A percentile compares a stretch with the other conserved stretches of the same genome.
These are phyloP conservation scores for Drosophila lacicola DNA, from an alignment of 2,888 invertebrate species.

Conservation along the genomic window DNA sequence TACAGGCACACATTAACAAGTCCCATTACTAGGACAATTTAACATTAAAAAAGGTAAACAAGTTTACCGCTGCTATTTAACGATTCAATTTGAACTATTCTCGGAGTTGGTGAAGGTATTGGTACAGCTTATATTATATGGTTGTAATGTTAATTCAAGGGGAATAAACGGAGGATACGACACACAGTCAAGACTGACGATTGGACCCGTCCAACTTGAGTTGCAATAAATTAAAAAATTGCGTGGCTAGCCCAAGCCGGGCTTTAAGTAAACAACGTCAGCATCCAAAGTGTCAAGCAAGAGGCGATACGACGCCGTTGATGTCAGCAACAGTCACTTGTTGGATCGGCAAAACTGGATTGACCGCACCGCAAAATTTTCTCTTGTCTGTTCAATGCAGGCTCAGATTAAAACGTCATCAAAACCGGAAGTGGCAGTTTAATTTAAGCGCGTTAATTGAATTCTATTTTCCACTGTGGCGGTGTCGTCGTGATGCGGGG, in stretches of 20 bases:
- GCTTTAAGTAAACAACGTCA: slow-evolving; percentile 37
- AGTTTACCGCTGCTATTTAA: too few species aligned
- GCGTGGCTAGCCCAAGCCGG: slow-evolving; percentile 20
- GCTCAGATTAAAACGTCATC: slow-evolving; percentile 80
- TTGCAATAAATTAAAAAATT: slow-evolving; percentile 12
- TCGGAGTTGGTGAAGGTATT: too few species aligned
- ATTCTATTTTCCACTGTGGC: slow-evolving; percentile 74
- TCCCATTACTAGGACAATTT: too few species aligned
- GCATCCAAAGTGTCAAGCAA: slow-evolving; percentile 25
- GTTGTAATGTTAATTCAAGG: too few species aligned
- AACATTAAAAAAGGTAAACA: too few species aligned
- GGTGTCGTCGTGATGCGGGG: slow-evolving; percentile 49
- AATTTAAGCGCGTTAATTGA: slow-evolving; percentile 83
- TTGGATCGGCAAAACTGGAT: slow-evolving; percentile 12
- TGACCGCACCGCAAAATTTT: slow-evolving; percentile 37
- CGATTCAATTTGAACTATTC: too few species aligned
- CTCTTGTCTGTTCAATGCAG: slow-evolving; percentile 39
- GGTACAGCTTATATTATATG: too few species aligned
- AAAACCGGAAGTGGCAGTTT: slow-evolving; percentile 84
- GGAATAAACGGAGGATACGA: too few species aligned
- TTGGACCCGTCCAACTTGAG: too few species aligned
- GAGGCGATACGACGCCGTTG: slow-evolving; percentile 35
- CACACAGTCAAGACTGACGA: too few species aligned
- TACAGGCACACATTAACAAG: too few species aligned
- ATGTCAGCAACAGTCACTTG: slow-evolving; percentile 43